Percentiles rank a stretch among this genome's conserved stretches.
Evolutionary conservation across 1,140 invertebrate species (phyloP).

Genomic region (Calycopis cecrops): DNA sequence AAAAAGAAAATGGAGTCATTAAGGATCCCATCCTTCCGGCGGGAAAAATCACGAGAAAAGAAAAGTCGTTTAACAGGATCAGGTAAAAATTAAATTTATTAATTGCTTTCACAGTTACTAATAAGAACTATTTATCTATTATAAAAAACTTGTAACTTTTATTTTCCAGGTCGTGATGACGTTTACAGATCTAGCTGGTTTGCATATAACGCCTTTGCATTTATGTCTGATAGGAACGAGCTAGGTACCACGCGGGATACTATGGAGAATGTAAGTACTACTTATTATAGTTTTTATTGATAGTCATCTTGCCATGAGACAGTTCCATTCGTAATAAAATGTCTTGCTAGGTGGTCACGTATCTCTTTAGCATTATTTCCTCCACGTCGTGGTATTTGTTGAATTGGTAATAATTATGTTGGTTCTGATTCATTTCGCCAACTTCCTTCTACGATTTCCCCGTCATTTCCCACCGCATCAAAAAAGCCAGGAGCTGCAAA

Average conservation of each 20-base stretch:
- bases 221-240: constrained; percentile 23
- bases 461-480: constrained; percentile 17
- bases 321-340: constrained; percentile 7
- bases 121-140: not conserved
- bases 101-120: constrained; percentile 2
- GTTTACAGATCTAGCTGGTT: constrained; percentile 27
- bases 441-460: constrained; percentile 18
- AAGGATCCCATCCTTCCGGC: constrained; percentile 30
- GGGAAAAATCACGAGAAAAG: constrained; percentile 34
- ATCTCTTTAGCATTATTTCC: constrained; percentile 10
- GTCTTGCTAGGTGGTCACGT: constrained; percentile 9
- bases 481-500: constrained; percentile 17
- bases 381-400: constrained; percentile 8
- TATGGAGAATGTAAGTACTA: constrained; percentile 16
- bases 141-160: constrained; percentile 17
- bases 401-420: constrained; percentile 12
- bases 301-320: constrained; percentile 10
- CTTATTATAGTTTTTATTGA: constrained; percentile 9
- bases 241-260: constrained; percentile 14
- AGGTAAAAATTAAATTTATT: constrained; percentile 23
- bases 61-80: constrained; percentile 30
- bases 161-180: constrained; percentile 23
- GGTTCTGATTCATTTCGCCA: constrained; percentile 16
- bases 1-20: constrained; percentile 39
- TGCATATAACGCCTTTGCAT: constrained; percentile 25